phyloP scores from a whole-genome alignment of 2,888 invertebrate genomes.

The Sarcophaga subvicina region DNA sequence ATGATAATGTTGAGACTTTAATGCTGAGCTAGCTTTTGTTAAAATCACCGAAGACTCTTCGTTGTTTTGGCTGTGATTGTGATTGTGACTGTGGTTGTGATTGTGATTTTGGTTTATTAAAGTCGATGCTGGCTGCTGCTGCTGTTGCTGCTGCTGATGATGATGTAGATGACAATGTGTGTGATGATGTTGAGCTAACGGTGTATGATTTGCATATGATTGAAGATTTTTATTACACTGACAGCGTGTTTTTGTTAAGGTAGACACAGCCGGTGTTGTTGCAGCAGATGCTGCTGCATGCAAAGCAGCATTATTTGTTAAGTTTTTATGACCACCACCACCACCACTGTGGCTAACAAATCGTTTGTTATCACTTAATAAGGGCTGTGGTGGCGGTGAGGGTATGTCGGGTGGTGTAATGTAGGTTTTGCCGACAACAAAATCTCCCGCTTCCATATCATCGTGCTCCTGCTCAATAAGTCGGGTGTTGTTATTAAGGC shows the following conservation, averaged over 20 bases:
- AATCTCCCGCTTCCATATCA: slow-evolving; percentile 44
- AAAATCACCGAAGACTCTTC: slow-evolving; percentile 54
- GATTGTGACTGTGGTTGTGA: slow-evolving; percentile 25
- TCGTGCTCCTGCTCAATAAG: slow-evolving; percentile 12
- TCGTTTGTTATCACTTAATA: slow-evolving; percentile 59
- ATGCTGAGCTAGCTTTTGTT: slow-evolving; percentile 50
- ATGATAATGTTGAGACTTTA: slow-evolving; percentile 51
- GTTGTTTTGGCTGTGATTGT: slow-evolving; percentile 42
- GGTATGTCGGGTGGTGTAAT: slow-evolving; percentile 79
- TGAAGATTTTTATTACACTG: slow-evolving; percentile 62
- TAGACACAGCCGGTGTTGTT: background rate
- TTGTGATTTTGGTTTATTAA: slow-evolving; percentile 13
- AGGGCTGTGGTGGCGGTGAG: slow-evolving; percentile 77
- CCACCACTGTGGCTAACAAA: slow-evolving; percentile 28
- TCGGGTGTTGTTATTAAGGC: slow-evolving; percentile 22
- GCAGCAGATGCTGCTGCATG: slow-evolving; percentile 10
- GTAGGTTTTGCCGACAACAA: slow-evolving; percentile 73
- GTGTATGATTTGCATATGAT: slow-evolving; percentile 55
- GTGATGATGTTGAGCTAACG: slow-evolving; percentile 50
- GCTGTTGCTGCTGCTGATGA: slow-evolving; percentile 39
- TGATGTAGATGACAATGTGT: slow-evolving; percentile 46
- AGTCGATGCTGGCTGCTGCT: slow-evolving; percentile 18
- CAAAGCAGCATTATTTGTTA: background rate
- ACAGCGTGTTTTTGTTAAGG: slow-evolving; percentile 59
- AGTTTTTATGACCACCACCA: slow-evolving; percentile 31